Percentiles rank a stretch among this genome's conserved stretches.
Evolutionary conservation across 2,113 vertebrate species (phyloP).

Genomic region (Cavia porcellus): DNA sequence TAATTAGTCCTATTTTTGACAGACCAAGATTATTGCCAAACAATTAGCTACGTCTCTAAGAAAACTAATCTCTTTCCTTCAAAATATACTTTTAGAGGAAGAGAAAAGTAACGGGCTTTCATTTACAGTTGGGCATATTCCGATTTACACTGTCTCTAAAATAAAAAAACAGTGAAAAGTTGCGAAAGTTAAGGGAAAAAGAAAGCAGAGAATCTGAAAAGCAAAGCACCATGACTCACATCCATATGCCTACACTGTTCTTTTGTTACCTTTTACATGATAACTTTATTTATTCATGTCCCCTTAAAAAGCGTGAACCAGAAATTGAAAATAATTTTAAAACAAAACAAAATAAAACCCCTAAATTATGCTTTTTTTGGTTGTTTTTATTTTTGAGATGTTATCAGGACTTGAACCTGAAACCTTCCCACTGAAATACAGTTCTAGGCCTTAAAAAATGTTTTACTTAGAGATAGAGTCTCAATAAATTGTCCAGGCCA

Average conservation of each 20-base stretch:
- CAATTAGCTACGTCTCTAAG: conserved; percentile 76
- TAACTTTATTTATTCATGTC: neutral
- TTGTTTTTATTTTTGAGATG: neutral
- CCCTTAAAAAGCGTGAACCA: neutral
- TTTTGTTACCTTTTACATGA: neutral
- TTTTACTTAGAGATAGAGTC: neutral
- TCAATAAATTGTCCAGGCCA: neutral
- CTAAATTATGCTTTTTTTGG: neutral
- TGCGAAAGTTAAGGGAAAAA: neutral
- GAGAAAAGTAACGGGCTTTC: conserved; percentile 48
- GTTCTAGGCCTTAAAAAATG: neutral
- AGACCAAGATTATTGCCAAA: conserved; percentile 79
- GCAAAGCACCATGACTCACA: neutral
- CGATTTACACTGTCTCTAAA: conserved; percentile 39
- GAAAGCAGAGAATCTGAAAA: neutral
- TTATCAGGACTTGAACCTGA: neutral
- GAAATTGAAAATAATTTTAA: neutral
- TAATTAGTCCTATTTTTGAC: conserved; percentile 84
- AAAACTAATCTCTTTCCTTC: conserved; percentile 60
- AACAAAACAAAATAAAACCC: neutral
- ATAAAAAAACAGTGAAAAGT: conserved; percentile 31
- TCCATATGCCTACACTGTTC: neutral
- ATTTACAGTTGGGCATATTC: conserved; percentile 23
- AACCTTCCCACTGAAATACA: neutral
- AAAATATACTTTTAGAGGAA: conserved; percentile 58